A percentile compares a stretch with the other conserved stretches of the same genome.
Evolutionary conservation across 2,797 vertebrate species (phyloP).

Genomic region (Pangasius sanitwongsei): DNA sequence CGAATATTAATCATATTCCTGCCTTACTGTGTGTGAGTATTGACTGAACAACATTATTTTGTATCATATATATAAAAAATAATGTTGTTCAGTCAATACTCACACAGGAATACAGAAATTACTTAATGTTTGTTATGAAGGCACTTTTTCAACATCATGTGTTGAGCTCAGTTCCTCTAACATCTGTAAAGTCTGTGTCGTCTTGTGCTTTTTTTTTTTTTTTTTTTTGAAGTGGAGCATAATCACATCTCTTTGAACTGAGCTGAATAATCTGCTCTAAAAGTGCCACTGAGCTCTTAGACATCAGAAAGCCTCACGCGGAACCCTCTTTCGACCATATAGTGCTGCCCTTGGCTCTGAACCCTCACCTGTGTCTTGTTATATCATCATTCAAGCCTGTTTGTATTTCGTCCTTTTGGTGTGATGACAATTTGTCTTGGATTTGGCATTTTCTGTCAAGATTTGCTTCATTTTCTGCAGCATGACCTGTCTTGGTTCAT

Average conservation of each 20-base stretch:
- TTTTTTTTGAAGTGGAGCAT: not conserved
- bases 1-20: no score
- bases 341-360: slow-evolving; percentile 1
- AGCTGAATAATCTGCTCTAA: not conserved
- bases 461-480: not conserved
- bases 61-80: no score
- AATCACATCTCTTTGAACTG: slow-evolving; percentile 32
- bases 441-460: not conserved
- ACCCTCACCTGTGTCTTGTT: slow-evolving; percentile 21
- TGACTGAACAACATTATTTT: no score
- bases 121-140: not conserved
- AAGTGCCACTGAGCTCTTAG: not conserved
- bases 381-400: not conserved
- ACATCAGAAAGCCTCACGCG: not conserved
- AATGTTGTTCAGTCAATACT: not conserved
- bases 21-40: no score
- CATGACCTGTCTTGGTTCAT: not conserved
- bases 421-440: not conserved
- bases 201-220: not conserved
- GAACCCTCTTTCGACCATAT: not conserved
- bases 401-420: not conserved
- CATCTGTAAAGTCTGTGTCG: slow-evolving; percentile 2
- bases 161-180: not conserved
- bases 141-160: not conserved
- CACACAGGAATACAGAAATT: not conserved